phyloP scores from a whole-genome alignment of 2,888 invertebrate genomes.

The Nomada flava region DNA sequence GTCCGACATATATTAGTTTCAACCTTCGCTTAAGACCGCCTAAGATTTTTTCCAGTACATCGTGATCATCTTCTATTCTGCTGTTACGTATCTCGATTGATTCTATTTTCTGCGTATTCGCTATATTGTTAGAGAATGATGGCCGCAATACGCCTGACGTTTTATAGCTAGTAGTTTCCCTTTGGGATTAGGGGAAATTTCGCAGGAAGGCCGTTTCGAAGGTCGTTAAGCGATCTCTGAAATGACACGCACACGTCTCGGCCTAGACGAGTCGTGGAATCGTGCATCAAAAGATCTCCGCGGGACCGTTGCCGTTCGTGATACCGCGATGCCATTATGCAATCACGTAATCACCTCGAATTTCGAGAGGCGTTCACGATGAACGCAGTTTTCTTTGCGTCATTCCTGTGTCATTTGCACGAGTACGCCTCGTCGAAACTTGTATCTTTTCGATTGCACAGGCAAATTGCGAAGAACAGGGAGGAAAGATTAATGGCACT shows the following conservation, averaged over 20 bases:
- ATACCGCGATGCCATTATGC: background rate
- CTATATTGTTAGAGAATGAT: background rate
- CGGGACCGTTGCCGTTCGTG: constrained; percentile 6
- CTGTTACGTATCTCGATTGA: background rate
- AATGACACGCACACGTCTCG: background rate
- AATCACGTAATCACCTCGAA: constrained; percentile 7
- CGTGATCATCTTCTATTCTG: background rate
- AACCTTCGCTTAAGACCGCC: background rate
- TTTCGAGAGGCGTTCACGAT: background rate
- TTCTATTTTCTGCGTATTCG: background rate
- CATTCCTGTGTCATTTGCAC: too few species aligned
- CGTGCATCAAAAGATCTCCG: constrained; percentile 11
- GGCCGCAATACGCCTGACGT: background rate
- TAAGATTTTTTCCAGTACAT: background rate
- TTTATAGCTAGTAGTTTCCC: constrained; percentile 12
- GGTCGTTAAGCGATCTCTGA: constrained; percentile 18
- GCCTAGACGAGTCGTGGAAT: constrained; percentile 10
- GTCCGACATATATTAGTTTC: background rate
- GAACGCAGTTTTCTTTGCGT: background rate
- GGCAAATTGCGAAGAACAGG: constrained; percentile 11
- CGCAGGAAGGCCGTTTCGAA: background rate
- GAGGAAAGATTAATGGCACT: background rate
- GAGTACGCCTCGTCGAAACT: background rate
- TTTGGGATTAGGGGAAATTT: background rate
- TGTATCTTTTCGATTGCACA: background rate